Percentiles rank a stretch among this genome's conserved stretches.
These are phyloP conservation scores for Xanthia icteritia DNA, from an alignment of 2,888 invertebrate species.

Conservation along the genomic window DNA sequence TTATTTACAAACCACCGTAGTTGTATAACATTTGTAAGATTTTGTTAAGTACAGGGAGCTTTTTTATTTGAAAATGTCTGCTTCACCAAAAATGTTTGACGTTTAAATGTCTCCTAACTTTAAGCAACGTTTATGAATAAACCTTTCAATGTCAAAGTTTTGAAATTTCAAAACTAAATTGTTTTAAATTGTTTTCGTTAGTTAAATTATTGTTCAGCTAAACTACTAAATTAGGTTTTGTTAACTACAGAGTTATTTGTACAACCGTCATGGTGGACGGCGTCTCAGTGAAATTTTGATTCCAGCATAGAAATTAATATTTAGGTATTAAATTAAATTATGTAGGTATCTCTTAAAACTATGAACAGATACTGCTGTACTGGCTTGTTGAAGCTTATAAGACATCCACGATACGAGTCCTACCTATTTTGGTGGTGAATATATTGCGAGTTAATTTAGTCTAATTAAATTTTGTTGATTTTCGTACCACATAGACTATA, in stretches of 20 bases:
- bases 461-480: slow-evolving; percentile 31
- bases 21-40: background rate
- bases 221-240: background rate
- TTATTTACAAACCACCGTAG: background rate
- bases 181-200: background rate
- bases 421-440: slow-evolving; percentile 12
- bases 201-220: background rate
- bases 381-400: background rate
- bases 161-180: background rate
- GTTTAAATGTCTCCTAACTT: background rate
- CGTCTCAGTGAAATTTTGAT: no score
- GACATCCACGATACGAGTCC: background rate
- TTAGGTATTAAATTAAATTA: background rate
- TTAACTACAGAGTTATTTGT: background rate
- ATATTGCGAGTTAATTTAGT: background rate
- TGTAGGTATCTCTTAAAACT: background rate
- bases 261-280: background rate
- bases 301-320: background rate
- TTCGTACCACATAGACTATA: slow-evolving; percentile 9
- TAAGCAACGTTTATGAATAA: background rate
- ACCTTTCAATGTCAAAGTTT: no score
- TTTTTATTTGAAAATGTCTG: background rate
- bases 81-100: background rate
- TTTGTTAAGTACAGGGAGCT: background rate
- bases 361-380: background rate